phyloP scores from a whole-genome alignment of 2,888 invertebrate species.

The Xestoiulus laeticollis region DNA sequence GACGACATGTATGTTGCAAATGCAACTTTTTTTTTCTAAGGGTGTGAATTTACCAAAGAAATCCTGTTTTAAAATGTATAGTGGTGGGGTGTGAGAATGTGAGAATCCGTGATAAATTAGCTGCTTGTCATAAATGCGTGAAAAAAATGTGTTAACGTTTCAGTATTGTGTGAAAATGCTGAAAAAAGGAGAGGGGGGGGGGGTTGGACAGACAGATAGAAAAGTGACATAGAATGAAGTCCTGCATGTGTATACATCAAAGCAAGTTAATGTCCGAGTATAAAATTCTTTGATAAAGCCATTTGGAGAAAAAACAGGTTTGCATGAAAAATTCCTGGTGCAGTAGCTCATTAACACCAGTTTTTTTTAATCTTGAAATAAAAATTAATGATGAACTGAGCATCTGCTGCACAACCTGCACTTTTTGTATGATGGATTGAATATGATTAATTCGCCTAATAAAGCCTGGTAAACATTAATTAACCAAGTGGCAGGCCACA shows the following conservation, averaged over 20 bases:
- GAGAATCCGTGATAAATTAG: conserved; percentile 3
- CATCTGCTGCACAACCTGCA: too few relatives aligned
- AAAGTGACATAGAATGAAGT: not conserved
- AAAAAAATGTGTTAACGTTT: conserved; percentile 14
- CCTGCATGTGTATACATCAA: not conserved
- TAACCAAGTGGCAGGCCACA: too few relatives aligned
- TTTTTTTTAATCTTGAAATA: not conserved
- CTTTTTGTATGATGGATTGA: too few relatives aligned
- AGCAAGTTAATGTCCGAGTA: not conserved
- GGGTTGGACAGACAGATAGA: not conserved
- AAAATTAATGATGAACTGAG: not conserved
- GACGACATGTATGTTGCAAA: not conserved
- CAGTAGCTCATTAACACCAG: not conserved
- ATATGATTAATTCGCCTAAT: too few relatives aligned
- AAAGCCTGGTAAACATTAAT: too few relatives aligned
- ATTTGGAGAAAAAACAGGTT: not conserved
- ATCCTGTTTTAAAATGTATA: not conserved
- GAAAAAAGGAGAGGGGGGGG: not conserved
- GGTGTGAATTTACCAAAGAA: not conserved
- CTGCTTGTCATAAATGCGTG: conserved; percentile 13
- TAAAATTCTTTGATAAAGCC: not conserved
- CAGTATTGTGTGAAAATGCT: conserved; percentile 16
- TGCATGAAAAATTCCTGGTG: not conserved
- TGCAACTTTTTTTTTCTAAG: not conserved
- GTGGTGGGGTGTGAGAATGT: not conserved